Conservation (phyloP, 2,797 vertebrate species). For the Hypotaenidia philippensis region DNA sequence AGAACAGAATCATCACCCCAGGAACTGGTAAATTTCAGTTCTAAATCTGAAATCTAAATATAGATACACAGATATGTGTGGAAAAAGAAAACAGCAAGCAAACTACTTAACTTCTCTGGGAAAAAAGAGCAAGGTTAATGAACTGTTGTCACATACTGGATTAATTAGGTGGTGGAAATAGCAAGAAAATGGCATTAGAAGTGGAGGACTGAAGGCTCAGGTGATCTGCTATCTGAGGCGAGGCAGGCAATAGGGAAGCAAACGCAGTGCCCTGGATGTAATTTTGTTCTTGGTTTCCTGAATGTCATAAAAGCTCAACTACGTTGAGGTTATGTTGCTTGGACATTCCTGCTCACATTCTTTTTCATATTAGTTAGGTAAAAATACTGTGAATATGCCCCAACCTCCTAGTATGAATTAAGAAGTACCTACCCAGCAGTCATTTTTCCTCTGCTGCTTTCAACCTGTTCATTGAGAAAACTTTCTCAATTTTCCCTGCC, state of each 20-base stretch:
- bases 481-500: background rate
- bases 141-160: background rate
- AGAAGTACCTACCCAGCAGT: background rate
- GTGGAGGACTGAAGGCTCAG: background rate
- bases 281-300: background rate
- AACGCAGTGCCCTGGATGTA: background rate
- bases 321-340: background rate
- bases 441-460: background rate
- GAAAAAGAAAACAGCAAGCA: background rate
- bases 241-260: background rate
- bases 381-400: background rate
- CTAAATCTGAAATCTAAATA: constrained; percentile 2
- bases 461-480: background rate
- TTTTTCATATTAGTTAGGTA: background rate
- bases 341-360: background rate
- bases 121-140: background rate
- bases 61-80: background rate
- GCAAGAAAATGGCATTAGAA: background rate
- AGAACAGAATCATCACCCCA: background rate
- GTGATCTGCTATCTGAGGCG: background rate
- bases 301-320: background rate
- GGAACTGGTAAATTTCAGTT: background rate
- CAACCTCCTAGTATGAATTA: background rate
- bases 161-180: background rate
- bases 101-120: background rate